phyloP scores from a whole-genome alignment of 2,888 invertebrate genomes.

The Griposia aprilina region DNA sequence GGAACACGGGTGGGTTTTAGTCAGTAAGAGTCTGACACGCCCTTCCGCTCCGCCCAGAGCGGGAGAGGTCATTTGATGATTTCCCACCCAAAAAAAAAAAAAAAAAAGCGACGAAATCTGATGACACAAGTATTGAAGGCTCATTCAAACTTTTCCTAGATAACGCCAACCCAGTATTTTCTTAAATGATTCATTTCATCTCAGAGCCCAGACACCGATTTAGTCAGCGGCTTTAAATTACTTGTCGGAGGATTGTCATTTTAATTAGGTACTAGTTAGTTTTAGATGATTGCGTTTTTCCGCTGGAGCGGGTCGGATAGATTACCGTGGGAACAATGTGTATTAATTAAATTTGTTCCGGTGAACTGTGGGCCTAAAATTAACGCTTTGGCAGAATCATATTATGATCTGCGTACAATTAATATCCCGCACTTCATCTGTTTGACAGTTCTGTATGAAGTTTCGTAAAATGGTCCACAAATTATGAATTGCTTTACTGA shows the following conservation, averaged over 20 bases:
- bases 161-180: conserved; percentile 12
- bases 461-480: too few species aligned
- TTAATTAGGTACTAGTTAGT: conserved; percentile 40
- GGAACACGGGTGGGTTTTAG: too few species aligned
- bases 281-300: conserved; percentile 30
- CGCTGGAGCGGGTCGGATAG: background rate
- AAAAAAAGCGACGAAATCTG: background rate
- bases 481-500: too few species aligned
- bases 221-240: conserved; percentile 43
- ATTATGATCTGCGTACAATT: too few species aligned
- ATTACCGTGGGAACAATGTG: background rate
- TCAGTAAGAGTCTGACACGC: too few species aligned
- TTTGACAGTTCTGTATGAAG: too few species aligned
- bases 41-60: too few species aligned
- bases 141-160: conserved; percentile 10
- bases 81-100: too few species aligned
- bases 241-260: conserved; percentile 34
- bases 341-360: background rate
- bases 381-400: too few species aligned
- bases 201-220: conserved; percentile 48
- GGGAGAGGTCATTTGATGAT: too few species aligned
- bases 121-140: background rate
- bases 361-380: too few species aligned
- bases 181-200: conserved; percentile 32
- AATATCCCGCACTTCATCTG: too few species aligned